Conservation (phyloP, 2,888 invertebrate genomes). For the Rutpela maculata region DNA sequence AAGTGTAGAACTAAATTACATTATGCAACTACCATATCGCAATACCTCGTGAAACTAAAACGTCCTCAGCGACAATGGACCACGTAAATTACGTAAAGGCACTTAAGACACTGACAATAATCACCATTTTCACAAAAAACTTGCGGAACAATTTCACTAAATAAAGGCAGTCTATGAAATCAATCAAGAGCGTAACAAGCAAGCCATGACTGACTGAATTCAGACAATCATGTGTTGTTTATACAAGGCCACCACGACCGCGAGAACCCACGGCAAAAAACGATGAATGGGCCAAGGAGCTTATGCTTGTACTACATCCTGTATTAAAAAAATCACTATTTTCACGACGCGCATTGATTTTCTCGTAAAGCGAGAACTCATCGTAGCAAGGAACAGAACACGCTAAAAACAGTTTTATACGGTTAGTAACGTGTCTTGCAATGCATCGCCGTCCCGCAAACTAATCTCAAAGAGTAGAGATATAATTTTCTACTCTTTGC, state of each 20-base stretch:
- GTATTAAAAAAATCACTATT: constrained; percentile 19
- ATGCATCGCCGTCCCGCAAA: not conserved
- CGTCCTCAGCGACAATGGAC: not conserved
- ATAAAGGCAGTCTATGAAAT: constrained; percentile 52
- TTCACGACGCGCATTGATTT: constrained; percentile 19
- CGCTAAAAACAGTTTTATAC: not conserved
- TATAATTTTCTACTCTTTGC: no score
- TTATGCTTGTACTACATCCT: constrained; percentile 5
- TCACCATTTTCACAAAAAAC: constrained; percentile 38
- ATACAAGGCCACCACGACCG: constrained; percentile 68
- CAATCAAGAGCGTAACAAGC: constrained; percentile 62
- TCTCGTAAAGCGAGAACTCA: not conserved
- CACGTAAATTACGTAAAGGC: constrained; percentile 20
- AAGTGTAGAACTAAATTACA: not conserved
- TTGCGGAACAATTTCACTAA: constrained; percentile 12
- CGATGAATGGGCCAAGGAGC: constrained; percentile 33
- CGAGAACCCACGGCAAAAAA: constrained; percentile 65
- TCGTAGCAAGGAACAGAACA: not conserved
- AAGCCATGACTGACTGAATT: constrained; percentile 68
- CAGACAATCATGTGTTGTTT: constrained; percentile 68
- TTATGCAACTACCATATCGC: not conserved
- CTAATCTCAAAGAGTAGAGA: no score
- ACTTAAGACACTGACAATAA: constrained; percentile 32
- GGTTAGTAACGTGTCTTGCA: constrained; percentile 16
- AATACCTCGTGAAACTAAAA: constrained; percentile 17